phyloP scores from a whole-genome alignment of 2,888 invertebrate species.

The Acheta domesticus region DNA sequence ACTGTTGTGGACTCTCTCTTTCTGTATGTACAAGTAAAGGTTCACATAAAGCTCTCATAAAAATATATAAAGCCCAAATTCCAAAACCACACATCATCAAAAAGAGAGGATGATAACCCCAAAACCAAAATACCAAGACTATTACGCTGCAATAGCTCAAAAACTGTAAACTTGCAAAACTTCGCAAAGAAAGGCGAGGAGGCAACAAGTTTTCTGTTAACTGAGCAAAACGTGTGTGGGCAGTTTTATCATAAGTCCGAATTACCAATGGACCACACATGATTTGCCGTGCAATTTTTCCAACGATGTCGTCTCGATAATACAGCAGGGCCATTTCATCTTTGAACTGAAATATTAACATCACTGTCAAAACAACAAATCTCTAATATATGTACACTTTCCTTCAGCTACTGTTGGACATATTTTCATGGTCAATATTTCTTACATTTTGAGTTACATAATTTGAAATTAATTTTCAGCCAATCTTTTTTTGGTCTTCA shows the following conservation, averaged over 20 bases:
- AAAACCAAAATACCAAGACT: conserved; percentile 52
- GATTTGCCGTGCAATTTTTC: conserved; percentile 61
- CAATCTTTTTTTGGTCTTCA: too few species aligned
- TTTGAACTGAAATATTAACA: conserved; percentile 60
- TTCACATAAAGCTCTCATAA: conserved; percentile 19
- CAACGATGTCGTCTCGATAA: conserved; percentile 59
- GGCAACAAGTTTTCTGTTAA: conserved; percentile 58
- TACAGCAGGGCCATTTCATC: conserved; percentile 63
- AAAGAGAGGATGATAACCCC: conserved; percentile 54
- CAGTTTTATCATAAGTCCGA: conserved; percentile 59
- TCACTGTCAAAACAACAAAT: background rate
- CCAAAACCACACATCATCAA: conserved; percentile 51
- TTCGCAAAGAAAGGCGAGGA: conserved; percentile 64
- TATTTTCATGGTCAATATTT: too few species aligned
- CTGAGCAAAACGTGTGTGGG: conserved; percentile 52
- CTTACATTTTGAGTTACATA: too few species aligned
- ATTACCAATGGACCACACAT: conserved; percentile 61
- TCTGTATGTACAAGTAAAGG: background rate
- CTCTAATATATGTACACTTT: conserved; percentile 19
- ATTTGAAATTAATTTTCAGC: too few species aligned
- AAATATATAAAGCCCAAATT: conserved; percentile 52
- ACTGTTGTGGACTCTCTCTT: background rate
- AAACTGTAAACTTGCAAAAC: conserved; percentile 62
- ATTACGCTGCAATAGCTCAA: conserved; percentile 55
- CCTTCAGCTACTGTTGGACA: too few species aligned